phyloP scores from a whole-genome alignment of 2,113 vertebrate genomes.

The Lathamus discolor region DNA sequence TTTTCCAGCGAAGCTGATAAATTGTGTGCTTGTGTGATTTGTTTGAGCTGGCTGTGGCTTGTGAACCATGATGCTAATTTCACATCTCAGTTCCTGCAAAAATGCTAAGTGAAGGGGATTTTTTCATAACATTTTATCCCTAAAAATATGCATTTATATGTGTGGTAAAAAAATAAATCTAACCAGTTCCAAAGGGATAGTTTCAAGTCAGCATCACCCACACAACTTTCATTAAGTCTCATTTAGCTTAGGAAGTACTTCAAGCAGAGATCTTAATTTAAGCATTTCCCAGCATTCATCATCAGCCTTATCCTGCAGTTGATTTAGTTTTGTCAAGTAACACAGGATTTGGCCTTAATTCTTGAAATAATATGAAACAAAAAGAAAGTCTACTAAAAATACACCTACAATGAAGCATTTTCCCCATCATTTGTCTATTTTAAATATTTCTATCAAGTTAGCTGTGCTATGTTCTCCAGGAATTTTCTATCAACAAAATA shows the following conservation, averaged over 20 bases:
- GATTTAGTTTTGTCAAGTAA: not conserved
- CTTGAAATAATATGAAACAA: not conserved
- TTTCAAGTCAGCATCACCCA: not conserved
- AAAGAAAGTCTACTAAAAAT: not conserved
- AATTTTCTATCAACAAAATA: not conserved
- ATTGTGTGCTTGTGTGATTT: not conserved
- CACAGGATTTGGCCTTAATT: not conserved
- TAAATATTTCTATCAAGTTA: not conserved
- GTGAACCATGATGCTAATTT: constrained; percentile 15
- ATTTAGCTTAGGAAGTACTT: not conserved
- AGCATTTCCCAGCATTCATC: not conserved
- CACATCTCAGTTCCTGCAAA: not conserved
- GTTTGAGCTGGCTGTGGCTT: not conserved
- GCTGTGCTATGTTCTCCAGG: not conserved
- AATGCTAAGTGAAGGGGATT: not conserved
- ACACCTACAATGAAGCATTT: not conserved
- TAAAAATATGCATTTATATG: not conserved
- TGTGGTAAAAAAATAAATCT: not conserved
- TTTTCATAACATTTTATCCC: not conserved
- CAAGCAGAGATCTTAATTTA: not conserved
- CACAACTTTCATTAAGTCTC: not conserved
- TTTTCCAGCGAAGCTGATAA: not conserved
- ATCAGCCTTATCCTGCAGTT: not conserved
- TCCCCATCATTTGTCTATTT: not conserved
- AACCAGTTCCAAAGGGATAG: not conserved